Conservation (phyloP, 2,888 invertebrate genomes). For the Lithosia quadra region DNA sequence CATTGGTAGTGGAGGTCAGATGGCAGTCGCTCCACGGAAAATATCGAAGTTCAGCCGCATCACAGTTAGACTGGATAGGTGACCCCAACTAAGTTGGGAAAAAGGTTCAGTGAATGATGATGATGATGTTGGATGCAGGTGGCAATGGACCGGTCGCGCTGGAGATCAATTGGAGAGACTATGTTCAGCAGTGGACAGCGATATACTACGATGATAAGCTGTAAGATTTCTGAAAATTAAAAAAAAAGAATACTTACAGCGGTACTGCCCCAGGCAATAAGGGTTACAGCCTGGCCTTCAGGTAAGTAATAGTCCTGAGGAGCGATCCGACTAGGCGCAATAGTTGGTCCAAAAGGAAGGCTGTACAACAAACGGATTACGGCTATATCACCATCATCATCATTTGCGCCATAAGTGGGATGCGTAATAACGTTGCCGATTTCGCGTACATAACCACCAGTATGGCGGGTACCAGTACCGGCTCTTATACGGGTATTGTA, state of each 20-base stretch:
- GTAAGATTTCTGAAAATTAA: too few species aligned
- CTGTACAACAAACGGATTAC: slow-evolving; percentile 28
- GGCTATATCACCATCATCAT: slow-evolving; percentile 44
- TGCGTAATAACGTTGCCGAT: slow-evolving; percentile 30
- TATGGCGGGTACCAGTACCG: slow-evolving; percentile 42
- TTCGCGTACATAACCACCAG: slow-evolving; percentile 33
- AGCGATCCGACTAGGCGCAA: slow-evolving; percentile 39
- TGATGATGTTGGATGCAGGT: too few species aligned
- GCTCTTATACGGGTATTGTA: slow-evolving; percentile 48
- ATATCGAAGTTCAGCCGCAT: too few species aligned
- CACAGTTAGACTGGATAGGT: too few species aligned
- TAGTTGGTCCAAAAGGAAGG: slow-evolving; percentile 27
- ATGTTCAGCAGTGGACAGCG: too few species aligned
- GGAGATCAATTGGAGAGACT: too few species aligned
- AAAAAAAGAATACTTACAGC: slow-evolving; percentile 38
- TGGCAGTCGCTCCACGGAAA: too few species aligned
- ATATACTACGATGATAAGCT: too few species aligned
- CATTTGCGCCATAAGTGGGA: slow-evolving; percentile 32
- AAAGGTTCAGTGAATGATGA: too few species aligned
- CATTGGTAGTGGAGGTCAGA: too few species aligned
- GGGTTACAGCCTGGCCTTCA: slow-evolving; percentile 23
- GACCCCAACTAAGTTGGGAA: too few species aligned
- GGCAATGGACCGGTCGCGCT: too few species aligned
- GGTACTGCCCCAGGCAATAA: slow-evolving; percentile 51
- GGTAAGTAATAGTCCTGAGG: slow-evolving; percentile 39